Evolutionary conservation across 1,140 invertebrate species (phyloP), one percentile per base, ranked within the genome.

Genomic region (Bursaphelenchus mucronatus): DNA sequence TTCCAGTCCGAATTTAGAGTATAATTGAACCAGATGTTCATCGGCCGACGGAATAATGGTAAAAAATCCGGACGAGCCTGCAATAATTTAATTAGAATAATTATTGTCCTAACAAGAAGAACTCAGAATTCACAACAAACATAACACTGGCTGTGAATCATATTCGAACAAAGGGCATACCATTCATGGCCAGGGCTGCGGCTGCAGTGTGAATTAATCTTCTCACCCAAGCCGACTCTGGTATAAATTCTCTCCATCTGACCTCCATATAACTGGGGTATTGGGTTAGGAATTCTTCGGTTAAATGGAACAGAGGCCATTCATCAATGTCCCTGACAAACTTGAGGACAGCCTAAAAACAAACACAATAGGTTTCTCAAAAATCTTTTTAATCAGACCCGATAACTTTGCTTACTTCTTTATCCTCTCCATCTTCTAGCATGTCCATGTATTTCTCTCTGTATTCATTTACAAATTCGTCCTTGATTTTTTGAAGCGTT

Each of bases 171-270:
- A 30, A 66, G 3, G 17, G 30, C 19, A 17, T 65, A 71, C 73
- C 73, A 44, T 71, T 76, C 19, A 71, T 15, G 0, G 71, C 63
- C 53, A 71, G 53, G 17, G 72, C 68, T 1, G 69, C 52, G 40
- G 69, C 62, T 15, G 68, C 63, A 19, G 51, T 49, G 44, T 68
- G 69, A 8, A 71, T 17, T 10, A 76, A 44, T 6, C 70, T 61
- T 13, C 70, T 68, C 21, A 75, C 67, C 13, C 73, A 69, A 19
- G 71, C 73, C 39, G 71, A 71, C 47, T 71, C 70, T 6, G 44
- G 46, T 3, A 56, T 17, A 51, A 49, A 46, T 46, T 61, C 53
- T 13, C 44, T 30, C 71, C 72, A 71, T 9, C 72, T 71, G 46
- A 71, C 71, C 62, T 71, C 70, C 41, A 71, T 54, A n/a, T 68